Base-by-base conservation (phyloP, 2,113 vertebrate genomes). In the Antechinus flavipes region DNA sequence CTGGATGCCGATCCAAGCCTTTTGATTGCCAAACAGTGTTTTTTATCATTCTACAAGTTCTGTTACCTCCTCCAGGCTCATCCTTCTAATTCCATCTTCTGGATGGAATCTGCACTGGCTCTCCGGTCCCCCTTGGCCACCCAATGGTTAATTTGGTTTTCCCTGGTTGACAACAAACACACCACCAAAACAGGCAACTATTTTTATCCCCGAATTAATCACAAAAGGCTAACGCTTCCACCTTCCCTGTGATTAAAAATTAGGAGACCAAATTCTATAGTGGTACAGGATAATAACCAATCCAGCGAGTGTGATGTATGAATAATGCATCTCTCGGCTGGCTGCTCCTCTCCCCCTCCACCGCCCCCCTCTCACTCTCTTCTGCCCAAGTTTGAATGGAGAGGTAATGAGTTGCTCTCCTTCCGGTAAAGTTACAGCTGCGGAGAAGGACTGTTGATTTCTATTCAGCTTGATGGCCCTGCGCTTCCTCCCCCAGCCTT, bases 351-450 rank as follows among this genome's bases (percentile, higher is more conserved):
- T 96, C 97, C 97, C 97, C 96, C 97, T 97, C 98, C 97, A 94
- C 76, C 91, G 93, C 94, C 93, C 93, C 96, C 97, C 96, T 95
- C 97, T 96, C 68, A 56, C 89, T 93, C 94, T 68, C 47, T 93
- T 46, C 91, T 76, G 94, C 84, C 95, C 11, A 27, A 90, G 94
- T 54, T 97, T 97, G 97, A 92, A 93, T 96, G 94, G 96, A 91
- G 97, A 97, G 95, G 96, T 97, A 97, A 96, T 92, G 89, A 96
- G 93, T 84, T 27, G 8, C 94, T 97, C 96, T 97, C 97, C 12
- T 96, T 96, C 92, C 90, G 92, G 95, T 93, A 92, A 98, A 98
- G 97, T 99, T 98, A 98, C 98, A 99, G 98, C 99, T 99, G 99
- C 98, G 98, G 98, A 94, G 95, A 96, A 94, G 10, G 53, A 90